Evolutionary conservation across 2,113 vertebrate genomes (phyloP), one percentile per base, ranked within the genome.

Genomic region (Bufo gargarizans): DNA sequence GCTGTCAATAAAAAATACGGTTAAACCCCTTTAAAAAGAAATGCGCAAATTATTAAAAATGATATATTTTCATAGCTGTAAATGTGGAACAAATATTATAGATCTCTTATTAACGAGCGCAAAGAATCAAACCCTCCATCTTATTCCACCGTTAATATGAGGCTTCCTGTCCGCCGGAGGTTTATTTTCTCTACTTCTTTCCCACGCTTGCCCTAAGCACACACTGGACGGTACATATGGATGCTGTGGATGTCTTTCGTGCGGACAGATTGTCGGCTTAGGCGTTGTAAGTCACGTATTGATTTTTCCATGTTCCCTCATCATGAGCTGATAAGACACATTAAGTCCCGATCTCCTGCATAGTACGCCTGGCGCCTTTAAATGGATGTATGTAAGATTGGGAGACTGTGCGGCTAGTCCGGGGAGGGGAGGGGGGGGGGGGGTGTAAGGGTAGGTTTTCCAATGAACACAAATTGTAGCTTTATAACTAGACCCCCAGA

Each of bases 281-380:
- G 47, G 58, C 33, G 7, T 59, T 81, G 55, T 59, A 61, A 61
- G 79, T 61, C 45, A 61, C 13, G 63, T 82, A 82, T 82, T 82
- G 79, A 82, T 82, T 82, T 82, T 82, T 63, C 79, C 79, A 45
- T 82, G 79, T 82, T 63, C 58, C 58, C 43, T 47, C 79, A 61
- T 84, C 61, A 65, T 69, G 67, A 56, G 67, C 49, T 58, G 67
- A 47, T 71, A 19, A 72, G n/a, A 71, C 63, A 56, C 33, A 72
- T 85, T 71, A 72, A 84, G 83, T 49, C 61, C 82, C 43, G 19
- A 72, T 85, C 71, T 59, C 83, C 4, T 74, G 20, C 82, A 77
- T 33, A 33, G 12, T 85, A 49, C 55, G 4, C 16, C 84, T 47
- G 55, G 17, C 77, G 84, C 84, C 71, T 77, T 85, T 76, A 76